phyloP scores from a whole-genome alignment of 2,888 invertebrate genomes.

The Phlogophora meticulosa region DNA sequence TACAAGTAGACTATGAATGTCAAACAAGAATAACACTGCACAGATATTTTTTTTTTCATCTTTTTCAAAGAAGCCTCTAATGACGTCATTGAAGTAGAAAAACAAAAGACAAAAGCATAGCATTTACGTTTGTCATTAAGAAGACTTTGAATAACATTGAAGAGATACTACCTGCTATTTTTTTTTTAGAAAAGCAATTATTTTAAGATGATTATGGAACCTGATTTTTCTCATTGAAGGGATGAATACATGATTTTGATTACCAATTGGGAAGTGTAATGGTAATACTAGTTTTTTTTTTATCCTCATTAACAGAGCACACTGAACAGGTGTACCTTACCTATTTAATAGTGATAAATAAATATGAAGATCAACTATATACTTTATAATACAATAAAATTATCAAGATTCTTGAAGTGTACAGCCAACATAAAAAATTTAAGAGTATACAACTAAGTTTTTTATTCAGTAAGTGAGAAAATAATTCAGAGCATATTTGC shows the following conservation, averaged over 20 bases:
- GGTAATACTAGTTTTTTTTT: not conserved
- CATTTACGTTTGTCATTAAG: not conserved
- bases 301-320: not conserved
- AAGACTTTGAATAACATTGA: constrained; percentile 12
- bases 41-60: not conserved
- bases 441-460: not conserved
- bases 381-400: not conserved
- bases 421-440: constrained; percentile 11
- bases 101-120: constrained; percentile 19
- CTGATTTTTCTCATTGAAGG: not conserved
- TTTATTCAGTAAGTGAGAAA: not conserved
- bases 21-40: constrained; percentile 45
- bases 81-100: constrained; percentile 14
- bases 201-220: not conserved
- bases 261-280: not conserved
- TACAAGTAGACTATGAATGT: constrained; percentile 43
- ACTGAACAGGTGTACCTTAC: not conserved
- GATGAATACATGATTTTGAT: not conserved
- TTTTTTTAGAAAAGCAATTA: too few species aligned
- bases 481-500: not conserved
- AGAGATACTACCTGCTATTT: constrained; percentile 1
- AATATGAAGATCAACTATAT: not conserved
- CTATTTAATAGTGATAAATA: not conserved
- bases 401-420: not conserved
- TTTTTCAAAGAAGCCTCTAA: constrained; percentile 12